phyloP scores from a whole-genome alignment of 37 sponge, comb jelly and placozoan genomes.

The Tethya wilhelma region DNA sequence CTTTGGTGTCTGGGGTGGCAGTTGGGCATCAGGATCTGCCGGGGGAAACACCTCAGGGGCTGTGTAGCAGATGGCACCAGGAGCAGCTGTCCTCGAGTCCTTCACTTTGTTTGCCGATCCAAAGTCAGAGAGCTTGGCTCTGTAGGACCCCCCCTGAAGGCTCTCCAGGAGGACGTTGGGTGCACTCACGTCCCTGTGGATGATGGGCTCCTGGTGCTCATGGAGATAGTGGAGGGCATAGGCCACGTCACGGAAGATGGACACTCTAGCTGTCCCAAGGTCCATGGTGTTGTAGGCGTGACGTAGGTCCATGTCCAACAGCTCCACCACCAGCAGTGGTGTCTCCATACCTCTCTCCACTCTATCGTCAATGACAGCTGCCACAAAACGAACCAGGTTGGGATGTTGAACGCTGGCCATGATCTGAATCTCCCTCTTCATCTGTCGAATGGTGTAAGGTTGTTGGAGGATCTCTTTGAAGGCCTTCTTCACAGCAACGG shows the following conservation, averaged over 20 bases:
- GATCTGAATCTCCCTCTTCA: conserved; percentile 61
- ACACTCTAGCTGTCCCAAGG: too few relatives aligned
- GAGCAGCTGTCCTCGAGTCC: conserved; percentile 22
- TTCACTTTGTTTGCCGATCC: conserved; percentile 70
- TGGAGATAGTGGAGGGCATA: conserved; percentile 77
- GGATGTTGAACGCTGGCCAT: conserved; percentile 57
- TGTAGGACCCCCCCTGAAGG: conserved; percentile 13
- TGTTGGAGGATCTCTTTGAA: conserved; percentile 32
- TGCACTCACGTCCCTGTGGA: conserved; percentile 80
- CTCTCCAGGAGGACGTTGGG: conserved; percentile 68
- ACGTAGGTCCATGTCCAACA: conserved; percentile 68
- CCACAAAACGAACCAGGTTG: conserved; percentile 66
- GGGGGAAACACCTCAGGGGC: conserved; percentile 69
- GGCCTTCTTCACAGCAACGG: conserved; percentile 72
- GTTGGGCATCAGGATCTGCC: background rate
- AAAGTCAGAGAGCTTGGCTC: conserved; percentile 77
- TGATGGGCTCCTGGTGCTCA: conserved; percentile 55
- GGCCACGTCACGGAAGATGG: conserved; percentile 54
- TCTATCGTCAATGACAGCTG: conserved; percentile 44
- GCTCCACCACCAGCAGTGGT: conserved; percentile 63
- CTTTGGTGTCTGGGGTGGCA: conserved; percentile 57
- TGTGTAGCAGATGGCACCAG: conserved; percentile 60
- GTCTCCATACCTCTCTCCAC: background rate
- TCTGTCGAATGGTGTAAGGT: background rate
- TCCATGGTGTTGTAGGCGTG: conserved; percentile 14